Evolutionary conservation across 2,113 vertebrate species (phyloP).

Genomic region (Erythrolamprus reginae): DNA sequence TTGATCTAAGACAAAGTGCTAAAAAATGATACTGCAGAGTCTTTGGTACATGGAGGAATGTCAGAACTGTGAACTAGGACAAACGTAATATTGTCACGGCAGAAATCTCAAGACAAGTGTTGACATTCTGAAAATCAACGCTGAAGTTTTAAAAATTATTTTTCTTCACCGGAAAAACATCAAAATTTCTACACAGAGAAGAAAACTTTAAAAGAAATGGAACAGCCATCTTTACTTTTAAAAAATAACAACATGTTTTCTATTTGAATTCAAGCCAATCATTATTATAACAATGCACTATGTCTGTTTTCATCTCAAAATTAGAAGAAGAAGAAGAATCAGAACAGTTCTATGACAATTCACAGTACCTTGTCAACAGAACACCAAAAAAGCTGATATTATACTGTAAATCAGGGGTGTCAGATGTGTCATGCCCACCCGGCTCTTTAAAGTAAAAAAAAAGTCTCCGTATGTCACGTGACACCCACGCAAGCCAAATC

Average conservation of each 20-base stretch:
- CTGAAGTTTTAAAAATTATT: not conserved
- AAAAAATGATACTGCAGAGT: not conserved
- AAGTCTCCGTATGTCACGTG: too few relatives aligned
- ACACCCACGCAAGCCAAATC: too few relatives aligned
- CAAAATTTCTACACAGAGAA: not conserved
- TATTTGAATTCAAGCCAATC: not conserved
- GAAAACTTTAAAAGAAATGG: not conserved
- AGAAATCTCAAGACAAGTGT: not conserved
- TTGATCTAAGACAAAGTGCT: not conserved
- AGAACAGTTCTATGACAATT: too few relatives aligned
- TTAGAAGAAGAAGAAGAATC: not conserved
- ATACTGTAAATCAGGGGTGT: too few relatives aligned
- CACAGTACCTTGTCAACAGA: too few relatives aligned
- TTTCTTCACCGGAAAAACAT: not conserved
- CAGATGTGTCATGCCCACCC: too few relatives aligned
- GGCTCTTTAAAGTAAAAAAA: too few relatives aligned
- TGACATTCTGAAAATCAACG: not conserved
- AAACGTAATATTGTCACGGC: not conserved
- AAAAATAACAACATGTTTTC: not conserved
- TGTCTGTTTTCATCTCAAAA: not conserved
- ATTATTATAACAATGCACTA: not conserved
- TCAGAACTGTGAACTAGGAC: not conserved
- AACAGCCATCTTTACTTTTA: not conserved
- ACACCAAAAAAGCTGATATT: too few relatives aligned
- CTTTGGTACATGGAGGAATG: not conserved